A percentile compares a stretch with the other conserved stretches of the same genome.
phyloP scores from a whole-genome alignment of 2,113 vertebrate species.

The Elgaria multicarinata region DNA sequence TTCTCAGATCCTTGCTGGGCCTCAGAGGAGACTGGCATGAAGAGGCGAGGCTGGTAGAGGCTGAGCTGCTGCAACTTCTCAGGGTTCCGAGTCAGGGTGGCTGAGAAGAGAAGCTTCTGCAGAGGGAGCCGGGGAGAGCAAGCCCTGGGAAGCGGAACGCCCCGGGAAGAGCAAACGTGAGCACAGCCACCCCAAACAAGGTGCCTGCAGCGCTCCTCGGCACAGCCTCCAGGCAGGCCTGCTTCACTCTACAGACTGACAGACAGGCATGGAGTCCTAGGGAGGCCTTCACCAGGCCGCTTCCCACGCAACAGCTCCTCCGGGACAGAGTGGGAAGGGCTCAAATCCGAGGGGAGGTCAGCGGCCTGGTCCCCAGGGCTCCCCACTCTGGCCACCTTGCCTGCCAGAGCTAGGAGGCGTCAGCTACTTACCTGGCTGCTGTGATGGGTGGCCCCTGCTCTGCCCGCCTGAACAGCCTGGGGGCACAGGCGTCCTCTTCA shows the following conservation, averaged over 20 bases:
- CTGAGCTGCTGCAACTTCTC: conserved; percentile 93
- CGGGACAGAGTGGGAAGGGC: not conserved
- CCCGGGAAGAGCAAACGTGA: not conserved
- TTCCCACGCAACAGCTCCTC: not conserved
- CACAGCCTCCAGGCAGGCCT: not conserved
- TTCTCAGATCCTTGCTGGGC: conserved; percentile 10
- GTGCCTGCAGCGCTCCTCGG: no score
- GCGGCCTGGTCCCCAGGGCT: no score
- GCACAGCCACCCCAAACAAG: not conserved
- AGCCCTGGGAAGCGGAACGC: conserved; percentile 72
- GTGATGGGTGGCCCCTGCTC: conserved; percentile 76
- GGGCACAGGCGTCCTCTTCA: conserved; percentile 20
- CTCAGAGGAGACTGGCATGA: conserved; percentile 78
- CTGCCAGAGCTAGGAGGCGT: no score
- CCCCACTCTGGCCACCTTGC: not conserved
- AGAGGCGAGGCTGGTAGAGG: conserved; percentile 90
- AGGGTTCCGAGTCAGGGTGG: conserved; percentile 92
- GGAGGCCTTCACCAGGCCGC: not conserved
- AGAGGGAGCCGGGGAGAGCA: conserved; percentile 86
- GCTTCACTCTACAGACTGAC: no score
- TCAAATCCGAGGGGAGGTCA: no score
- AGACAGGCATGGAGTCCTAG: not conserved
- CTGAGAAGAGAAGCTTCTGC: conserved; percentile 96
- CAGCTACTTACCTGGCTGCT: conserved; percentile 81
- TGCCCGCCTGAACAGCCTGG: conserved; percentile 77